phyloP scores from a whole-genome alignment of 2,888 invertebrate species.

The Antheraea yamamai region DNA sequence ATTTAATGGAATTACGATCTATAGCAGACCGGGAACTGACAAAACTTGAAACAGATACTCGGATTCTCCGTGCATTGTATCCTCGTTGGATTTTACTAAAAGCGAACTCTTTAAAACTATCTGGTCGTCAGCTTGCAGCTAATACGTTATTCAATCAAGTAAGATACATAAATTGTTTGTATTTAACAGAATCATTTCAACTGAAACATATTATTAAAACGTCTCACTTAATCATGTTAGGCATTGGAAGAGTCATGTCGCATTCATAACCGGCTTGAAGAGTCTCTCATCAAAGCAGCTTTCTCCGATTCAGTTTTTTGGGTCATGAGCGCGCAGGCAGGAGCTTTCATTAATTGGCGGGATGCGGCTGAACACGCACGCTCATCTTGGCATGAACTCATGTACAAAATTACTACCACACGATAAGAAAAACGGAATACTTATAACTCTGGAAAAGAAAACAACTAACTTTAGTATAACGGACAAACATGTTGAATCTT shows the following conservation, averaged over 20 bases:
- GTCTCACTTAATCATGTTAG: constrained; percentile 28
- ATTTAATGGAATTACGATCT: constrained; percentile 72
- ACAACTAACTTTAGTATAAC: neutral
- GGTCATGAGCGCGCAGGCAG: constrained; percentile 54
- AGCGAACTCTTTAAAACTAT: constrained; percentile 58
- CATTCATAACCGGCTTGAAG: constrained; percentile 58
- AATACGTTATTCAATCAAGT: constrained; percentile 55
- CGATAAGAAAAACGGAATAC: constrained; percentile 29
- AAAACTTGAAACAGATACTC: constrained; percentile 60
- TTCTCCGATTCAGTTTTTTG: constrained; percentile 51
- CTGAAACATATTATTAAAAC: too few species aligned
- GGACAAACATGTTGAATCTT: neutral
- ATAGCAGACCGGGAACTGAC: constrained; percentile 66
- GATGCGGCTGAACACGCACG: constrained; percentile 47
- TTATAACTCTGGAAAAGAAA: neutral
- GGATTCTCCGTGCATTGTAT: constrained; percentile 51
- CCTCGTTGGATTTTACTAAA: constrained; percentile 69
- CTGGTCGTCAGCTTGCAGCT: constrained; percentile 53
- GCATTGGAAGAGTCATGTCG: constrained; percentile 58
- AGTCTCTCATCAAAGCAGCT: constrained; percentile 51
- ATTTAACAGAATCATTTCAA: too few species aligned
- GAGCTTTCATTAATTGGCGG: constrained; percentile 56
- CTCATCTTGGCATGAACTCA: constrained; percentile 58
- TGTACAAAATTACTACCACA: constrained; percentile 58
- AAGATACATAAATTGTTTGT: constrained; percentile 16